Conservation (phyloP, 2,888 invertebrate species). For the Salpingus planirostris region DNA sequence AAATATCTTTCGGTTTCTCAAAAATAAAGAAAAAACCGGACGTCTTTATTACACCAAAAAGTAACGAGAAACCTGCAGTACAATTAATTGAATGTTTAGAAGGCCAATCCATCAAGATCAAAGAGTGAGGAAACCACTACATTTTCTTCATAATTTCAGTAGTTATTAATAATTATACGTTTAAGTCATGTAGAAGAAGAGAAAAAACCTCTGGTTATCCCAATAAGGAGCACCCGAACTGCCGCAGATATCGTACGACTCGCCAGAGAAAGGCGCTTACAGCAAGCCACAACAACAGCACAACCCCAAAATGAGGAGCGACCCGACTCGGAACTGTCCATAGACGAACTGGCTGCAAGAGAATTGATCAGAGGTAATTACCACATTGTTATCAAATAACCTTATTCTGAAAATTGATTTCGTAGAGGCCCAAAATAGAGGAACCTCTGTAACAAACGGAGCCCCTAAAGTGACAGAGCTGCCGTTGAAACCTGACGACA, state of each 20-base stretch:
- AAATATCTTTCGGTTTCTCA: slow-evolving; percentile 73
- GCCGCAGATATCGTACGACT: too few relatives aligned
- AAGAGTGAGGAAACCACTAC: slow-evolving; percentile 50
- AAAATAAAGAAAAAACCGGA: slow-evolving; percentile 53
- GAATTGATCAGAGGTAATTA: slow-evolving; percentile 58
- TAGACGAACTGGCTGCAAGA: slow-evolving; percentile 65
- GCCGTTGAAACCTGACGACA: slow-evolving; percentile 48
- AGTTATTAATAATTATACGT: slow-evolving; percentile 14
- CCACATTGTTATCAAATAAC: slow-evolving; percentile 9
- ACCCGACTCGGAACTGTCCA: slow-evolving; percentile 38
- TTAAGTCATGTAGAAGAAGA: slow-evolving; percentile 48
- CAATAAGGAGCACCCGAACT: slow-evolving; percentile 46
- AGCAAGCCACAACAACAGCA: slow-evolving; percentile 4
- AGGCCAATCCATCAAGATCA: slow-evolving; percentile 65
- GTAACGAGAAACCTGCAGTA: slow-evolving; percentile 44
- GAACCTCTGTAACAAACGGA: too few relatives aligned
- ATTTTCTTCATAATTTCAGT: slow-evolving; percentile 9
- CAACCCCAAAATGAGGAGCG: slow-evolving; percentile 25
- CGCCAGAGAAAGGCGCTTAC: too few relatives aligned
- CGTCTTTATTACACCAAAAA: slow-evolving; percentile 33
- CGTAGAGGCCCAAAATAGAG: slow-evolving; percentile 31
- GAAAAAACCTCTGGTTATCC: slow-evolving; percentile 53
- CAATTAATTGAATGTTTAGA: slow-evolving; percentile 73
- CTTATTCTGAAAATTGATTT: too few relatives aligned
- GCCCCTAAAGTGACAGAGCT: slow-evolving; percentile 44